Percentiles rank a stretch among this genome's conserved stretches.
Evolutionary conservation across 2,113 vertebrate species (phyloP).

Genomic region (Leptosomus discolor): DNA sequence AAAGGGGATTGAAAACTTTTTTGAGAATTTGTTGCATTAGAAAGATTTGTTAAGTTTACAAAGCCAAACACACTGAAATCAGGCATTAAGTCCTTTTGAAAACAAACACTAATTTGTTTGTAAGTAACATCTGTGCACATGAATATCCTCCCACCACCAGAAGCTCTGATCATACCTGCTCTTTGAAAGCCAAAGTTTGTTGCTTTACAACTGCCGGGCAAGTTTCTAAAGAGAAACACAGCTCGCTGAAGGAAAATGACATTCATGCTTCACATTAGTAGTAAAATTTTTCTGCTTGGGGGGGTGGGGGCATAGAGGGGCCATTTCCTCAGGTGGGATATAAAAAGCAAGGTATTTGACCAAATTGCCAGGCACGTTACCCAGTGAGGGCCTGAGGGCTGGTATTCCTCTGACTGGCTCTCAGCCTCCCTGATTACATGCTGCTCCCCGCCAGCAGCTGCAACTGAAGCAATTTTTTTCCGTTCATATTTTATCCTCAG

Average conservation of each 20-base stretch:
- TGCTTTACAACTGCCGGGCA: neutral
- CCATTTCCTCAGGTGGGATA: neutral
- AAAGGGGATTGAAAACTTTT: neutral
- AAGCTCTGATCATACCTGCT: neutral
- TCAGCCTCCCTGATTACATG: neutral
- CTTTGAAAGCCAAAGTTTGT: neutral
- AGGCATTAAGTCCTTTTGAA: neutral
- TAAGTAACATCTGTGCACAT: neutral
- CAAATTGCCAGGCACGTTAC: neutral
- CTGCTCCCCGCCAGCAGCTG: neutral
- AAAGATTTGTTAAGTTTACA: neutral
- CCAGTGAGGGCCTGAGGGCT: neutral
- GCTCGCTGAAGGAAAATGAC: neutral
- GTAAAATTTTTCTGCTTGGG: neutral
- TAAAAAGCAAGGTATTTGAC: neutral
- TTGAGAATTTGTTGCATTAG: neutral
- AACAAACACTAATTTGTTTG: neutral
- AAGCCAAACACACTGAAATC: neutral
- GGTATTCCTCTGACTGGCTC: neutral
- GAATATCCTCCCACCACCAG: neutral
- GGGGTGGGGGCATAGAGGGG: neutral
- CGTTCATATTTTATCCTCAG: neutral
- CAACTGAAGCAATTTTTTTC: neutral
- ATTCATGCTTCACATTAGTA: neutral
- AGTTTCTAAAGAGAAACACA: neutral